phyloP scores from a whole-genome alignment of 2,113 vertebrate species.

The Dasyprocta punctata region DNA sequence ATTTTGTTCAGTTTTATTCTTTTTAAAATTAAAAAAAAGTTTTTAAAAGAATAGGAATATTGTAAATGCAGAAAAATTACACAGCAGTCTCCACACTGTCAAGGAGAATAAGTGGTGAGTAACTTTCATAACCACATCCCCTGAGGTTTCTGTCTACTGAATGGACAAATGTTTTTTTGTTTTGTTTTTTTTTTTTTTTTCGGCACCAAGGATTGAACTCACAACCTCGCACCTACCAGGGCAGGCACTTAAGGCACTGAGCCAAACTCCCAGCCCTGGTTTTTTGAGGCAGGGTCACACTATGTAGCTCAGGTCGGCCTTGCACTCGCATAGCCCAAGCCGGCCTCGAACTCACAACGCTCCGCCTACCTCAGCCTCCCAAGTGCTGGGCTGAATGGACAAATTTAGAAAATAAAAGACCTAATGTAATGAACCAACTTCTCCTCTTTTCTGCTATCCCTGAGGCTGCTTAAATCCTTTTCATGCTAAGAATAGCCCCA shows the following conservation, averaged over 20 bases:
- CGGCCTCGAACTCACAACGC: no score
- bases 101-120: background rate
- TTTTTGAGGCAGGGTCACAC: no score
- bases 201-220: no score
- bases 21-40: no score
- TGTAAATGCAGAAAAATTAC: background rate
- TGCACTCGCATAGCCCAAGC: no score
- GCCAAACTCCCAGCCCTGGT: no score
- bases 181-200: no score
- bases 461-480: background rate
- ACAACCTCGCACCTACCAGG: no score
- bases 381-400: background rate
- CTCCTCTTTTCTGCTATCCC: background rate
- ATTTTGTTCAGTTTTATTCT: no score
- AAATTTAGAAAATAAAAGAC: slow-evolving; percentile 38
- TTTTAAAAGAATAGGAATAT: background rate
- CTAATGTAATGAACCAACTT: background rate
- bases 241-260: no score
- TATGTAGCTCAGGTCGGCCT: no score
- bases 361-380: no score
- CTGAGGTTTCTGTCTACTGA: background rate
- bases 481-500: background rate
- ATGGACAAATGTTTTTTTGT: background rate
- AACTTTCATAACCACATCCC: background rate
- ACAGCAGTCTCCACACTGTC: background rate